phyloP scores from a whole-genome alignment of 1,140 invertebrate species.

The Luehdorfia chinensis region DNA sequence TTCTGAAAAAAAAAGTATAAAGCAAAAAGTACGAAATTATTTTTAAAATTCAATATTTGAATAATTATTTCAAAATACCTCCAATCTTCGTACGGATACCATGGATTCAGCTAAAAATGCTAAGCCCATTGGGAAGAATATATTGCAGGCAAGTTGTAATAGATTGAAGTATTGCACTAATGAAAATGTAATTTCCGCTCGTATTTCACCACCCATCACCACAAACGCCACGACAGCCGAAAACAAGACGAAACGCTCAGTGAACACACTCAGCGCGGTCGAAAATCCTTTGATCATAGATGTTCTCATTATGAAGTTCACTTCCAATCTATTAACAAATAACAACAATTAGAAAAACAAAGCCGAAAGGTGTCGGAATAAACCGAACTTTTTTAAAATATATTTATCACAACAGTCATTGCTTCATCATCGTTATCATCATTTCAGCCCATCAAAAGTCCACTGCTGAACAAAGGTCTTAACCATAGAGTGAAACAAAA shows the following conservation, averaged over 20 bases:
- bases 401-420: too few relatives aligned
- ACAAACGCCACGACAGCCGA: constrained; percentile 84
- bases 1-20: constrained; percentile 45
- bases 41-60: not conserved
- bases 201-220: constrained; percentile 79
- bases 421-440: too few relatives aligned
- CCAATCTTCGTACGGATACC: constrained; percentile 81
- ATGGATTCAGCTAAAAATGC: constrained; percentile 78
- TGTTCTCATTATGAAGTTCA: constrained; percentile 81
- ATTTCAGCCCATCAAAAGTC: too few relatives aligned
- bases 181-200: constrained; percentile 84
- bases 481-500: too few relatives aligned
- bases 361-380: too few relatives aligned
- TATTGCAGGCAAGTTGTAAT: constrained; percentile 84
- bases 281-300: constrained; percentile 86
- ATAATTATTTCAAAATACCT: constrained; percentile 72
- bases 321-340: constrained; percentile 77
- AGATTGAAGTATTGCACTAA: constrained; percentile 86
- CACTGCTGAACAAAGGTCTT: too few relatives aligned
- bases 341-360: constrained; percentile 16
- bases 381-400: too few relatives aligned
- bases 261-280: constrained; percentile 81
- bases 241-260: constrained; percentile 84
- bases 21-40: not conserved
- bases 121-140: constrained; percentile 83